Base-by-base conservation (phyloP, 2,888 invertebrate species). In the Cepaea hortensis region DNA sequence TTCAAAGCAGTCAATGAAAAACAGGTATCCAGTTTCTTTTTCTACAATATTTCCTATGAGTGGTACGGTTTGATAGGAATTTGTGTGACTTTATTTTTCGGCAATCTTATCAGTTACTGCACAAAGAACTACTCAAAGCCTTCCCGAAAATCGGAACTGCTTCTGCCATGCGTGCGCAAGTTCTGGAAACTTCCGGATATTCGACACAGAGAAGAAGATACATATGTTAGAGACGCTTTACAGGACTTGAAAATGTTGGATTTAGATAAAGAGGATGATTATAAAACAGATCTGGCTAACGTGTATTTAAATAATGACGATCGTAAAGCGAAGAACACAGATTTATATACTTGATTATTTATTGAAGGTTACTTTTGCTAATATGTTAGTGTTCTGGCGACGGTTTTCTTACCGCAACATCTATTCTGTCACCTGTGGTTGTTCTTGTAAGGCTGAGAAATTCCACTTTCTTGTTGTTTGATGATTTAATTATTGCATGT, bases 21-120 rank as follows among this genome's bases (percentile, higher is more conserved):
- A 35, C 3, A 23, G 6, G 23, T 6, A 3, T 84, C 77, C 5
- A 46, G 62, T 13, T 82, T 87, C 23, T 87, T 82, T n/a, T 23
- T 88, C 46, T 88, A 88, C 46, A 83, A 88, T 65, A 81, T 88
- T 4, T 87, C 88, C 18, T 88, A 87, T 50, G 79, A 85, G 72
- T 88, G 88, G 88, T 76, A 87, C 35, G 88, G 85, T 18, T 15
- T 76, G 3, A 83, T 83, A 5, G 88, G 88, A n/a, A 48, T 79
- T 11, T 3, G 87, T 18, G 35, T 81, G n/a, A 87, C 50, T 35
- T 6, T 85, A 15, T 6, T 81, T 20, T 61, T 81, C 5, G 86
- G 88, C 0, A n/a, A 79, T 15, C 20, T 88, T n/a, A 50, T 88
- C 83, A 87, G 85, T 50, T 81, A 62, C 50, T 84, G 65, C 50